Conservation (phyloP, 2,888 invertebrate genomes). For the Pyrochroa serraticornis region DNA sequence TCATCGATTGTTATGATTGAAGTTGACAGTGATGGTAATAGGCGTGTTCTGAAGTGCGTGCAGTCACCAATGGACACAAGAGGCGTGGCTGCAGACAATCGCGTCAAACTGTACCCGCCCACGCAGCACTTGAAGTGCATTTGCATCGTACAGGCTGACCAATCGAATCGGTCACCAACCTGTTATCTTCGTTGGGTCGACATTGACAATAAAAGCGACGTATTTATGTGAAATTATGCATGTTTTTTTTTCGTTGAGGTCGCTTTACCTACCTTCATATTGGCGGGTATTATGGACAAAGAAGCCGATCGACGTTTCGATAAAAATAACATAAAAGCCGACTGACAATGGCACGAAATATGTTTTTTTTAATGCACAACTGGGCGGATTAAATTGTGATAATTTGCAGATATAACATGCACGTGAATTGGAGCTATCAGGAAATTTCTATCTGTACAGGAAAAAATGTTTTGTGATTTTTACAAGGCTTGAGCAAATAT, state of each 20-base stretch:
- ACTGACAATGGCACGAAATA: too few relatives aligned
- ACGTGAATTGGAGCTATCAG: too few relatives aligned
- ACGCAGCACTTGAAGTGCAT: slow-evolving; percentile 30
- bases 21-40: slow-evolving; percentile 36
- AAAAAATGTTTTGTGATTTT: too few relatives aligned
- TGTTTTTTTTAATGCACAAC: too few relatives aligned
- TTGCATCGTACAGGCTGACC: slow-evolving; percentile 25
- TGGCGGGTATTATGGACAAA: background rate
- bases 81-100: slow-evolving; percentile 37
- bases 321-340: too few relatives aligned
- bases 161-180: slow-evolving; percentile 10
- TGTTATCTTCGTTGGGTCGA: slow-evolving; percentile 4
- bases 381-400: too few relatives aligned
- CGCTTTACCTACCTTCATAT: background rate
- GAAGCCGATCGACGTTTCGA: background rate
- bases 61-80: slow-evolving; percentile 37
- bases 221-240: slow-evolving; percentile 28
- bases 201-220: slow-evolving; percentile 7
- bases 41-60: slow-evolving; percentile 29
- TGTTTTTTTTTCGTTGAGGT: slow-evolving; percentile 18
- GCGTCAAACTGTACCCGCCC: slow-evolving; percentile 32
- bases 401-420: too few relatives aligned
- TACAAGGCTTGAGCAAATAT: too few relatives aligned
- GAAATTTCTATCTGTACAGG: too few relatives aligned
- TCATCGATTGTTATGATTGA: slow-evolving; percentile 8